Percentiles rank a stretch among this genome's conserved stretches.
Evolutionary conservation across 2,113 vertebrate genomes (phyloP).

Genomic region (Gallinago paraguaiae): DNA sequence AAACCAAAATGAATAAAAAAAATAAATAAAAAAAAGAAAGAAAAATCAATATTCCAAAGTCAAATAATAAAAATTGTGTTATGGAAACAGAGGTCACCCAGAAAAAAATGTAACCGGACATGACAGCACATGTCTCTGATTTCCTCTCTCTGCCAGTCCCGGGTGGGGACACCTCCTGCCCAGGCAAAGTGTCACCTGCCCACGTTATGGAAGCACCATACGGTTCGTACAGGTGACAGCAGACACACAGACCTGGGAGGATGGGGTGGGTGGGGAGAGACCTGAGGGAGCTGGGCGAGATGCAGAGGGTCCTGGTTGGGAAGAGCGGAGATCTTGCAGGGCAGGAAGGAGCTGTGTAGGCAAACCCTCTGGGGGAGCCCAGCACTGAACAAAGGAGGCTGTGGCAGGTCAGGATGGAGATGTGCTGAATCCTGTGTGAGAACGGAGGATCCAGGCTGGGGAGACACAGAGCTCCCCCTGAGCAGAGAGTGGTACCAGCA

Average conservation of each 20-base stretch:
- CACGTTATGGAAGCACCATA: not conserved
- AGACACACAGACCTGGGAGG: not conserved
- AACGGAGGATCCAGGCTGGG: not conserved
- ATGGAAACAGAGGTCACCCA: constrained; percentile 23
- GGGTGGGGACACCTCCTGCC: not conserved
- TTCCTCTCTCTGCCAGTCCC: not conserved
- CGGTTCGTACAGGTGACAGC: not conserved
- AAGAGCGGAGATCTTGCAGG: not conserved
- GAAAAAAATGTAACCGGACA: not conserved
- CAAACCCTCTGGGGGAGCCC: not conserved
- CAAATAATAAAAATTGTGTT: constrained; percentile 44
- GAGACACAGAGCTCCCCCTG: not conserved
- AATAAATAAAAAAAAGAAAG: not conserved
- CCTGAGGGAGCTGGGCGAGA: not conserved
- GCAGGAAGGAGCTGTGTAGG: not conserved
- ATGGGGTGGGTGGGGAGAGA: not conserved
- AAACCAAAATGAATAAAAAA: constrained; percentile 30
- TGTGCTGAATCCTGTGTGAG: not conserved
- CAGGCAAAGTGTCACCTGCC: not conserved
- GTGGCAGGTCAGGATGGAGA: not conserved
- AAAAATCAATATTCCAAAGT: constrained; percentile 65
- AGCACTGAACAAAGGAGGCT: not conserved
- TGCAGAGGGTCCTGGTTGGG: not conserved
- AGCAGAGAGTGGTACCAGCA: not conserved
- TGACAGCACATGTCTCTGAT: not conserved